These are phyloP conservation scores for Percopsis transmontana DNA, from an alignment of 2,113 vertebrate genomes.

Conservation along the genomic window DNA sequence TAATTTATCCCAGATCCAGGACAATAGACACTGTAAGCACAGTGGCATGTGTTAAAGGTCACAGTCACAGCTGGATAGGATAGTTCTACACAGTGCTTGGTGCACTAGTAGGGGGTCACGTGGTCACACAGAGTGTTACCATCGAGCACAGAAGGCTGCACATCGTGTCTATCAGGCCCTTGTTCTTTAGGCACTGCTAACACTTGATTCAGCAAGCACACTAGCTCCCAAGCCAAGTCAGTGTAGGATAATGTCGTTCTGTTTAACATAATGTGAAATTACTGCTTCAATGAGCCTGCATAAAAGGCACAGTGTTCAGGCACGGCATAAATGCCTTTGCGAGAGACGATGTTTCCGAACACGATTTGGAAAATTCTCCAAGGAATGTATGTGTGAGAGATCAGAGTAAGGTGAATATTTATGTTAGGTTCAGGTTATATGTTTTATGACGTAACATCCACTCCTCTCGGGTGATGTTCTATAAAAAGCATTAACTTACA, in stretches of 20 bases:
- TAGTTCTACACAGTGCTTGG: slow-evolving; percentile 2
- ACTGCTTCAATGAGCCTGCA: slow-evolving; percentile 1
- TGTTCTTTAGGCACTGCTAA: slow-evolving; percentile 3
- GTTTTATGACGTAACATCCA: background rate
- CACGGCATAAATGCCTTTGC: background rate
- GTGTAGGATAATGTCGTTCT: slow-evolving; percentile 30
- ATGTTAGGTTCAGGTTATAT: background rate
- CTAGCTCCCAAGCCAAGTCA: no score
- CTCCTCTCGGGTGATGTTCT: background rate
- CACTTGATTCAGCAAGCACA: slow-evolving; percentile 49
- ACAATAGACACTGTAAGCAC: no score
- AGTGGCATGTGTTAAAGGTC: slow-evolving; percentile 16
- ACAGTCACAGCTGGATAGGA: slow-evolving; percentile 10
- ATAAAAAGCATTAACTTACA: background rate
- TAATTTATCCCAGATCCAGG: background rate
- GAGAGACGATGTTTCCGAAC: background rate
- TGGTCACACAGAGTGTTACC: slow-evolving; percentile 9
- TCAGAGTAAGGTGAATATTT: background rate
- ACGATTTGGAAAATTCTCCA: background rate
- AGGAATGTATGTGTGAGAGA: background rate
- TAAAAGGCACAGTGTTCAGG: background rate
- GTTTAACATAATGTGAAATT: slow-evolving; percentile 39
- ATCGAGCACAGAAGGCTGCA: slow-evolving; percentile 34
- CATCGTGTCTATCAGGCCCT: no score
- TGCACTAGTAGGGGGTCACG: background rate